Evolutionary conservation across 2,113 vertebrate species (phyloP).

Genomic region (Paratilapia polleni): DNA sequence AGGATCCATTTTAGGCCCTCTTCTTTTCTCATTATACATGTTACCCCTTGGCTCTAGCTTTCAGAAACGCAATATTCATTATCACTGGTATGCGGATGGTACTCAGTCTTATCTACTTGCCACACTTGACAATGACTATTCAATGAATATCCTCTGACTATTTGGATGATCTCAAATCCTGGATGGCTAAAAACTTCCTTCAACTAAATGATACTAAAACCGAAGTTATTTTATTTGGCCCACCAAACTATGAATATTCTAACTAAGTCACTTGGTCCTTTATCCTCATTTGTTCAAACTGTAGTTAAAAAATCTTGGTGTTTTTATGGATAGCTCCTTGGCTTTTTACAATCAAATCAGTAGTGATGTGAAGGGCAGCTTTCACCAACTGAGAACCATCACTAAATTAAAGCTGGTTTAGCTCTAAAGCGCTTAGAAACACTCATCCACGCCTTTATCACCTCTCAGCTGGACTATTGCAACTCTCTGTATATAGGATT

Average conservation of each 20-base stretch:
- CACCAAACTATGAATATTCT: not conserved
- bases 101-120: not conserved
- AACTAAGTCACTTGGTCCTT: not conserved
- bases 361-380: not conserved
- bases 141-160: not conserved
- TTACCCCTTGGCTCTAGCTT: not conserved
- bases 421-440: not conserved
- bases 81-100: not conserved
- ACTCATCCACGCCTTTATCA: not conserved
- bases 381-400: not conserved
- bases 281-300: no score
- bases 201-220: not conserved
- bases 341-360: not conserved
- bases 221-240: not conserved
- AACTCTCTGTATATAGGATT: no score
- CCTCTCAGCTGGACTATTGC: not conserved
- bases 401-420: not conserved
- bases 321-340: not conserved
- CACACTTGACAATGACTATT: not conserved
- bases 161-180: not conserved
- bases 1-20: not conserved
- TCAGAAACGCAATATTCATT: not conserved
- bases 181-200: not conserved
- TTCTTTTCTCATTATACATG: not conserved
- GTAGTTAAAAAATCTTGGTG: not conserved